Percentiles rank a stretch among this genome's conserved stretches.
These are phyloP conservation scores for Semnornis frantzii DNA, from an alignment of 2,113 vertebrate species.

Conservation along the genomic window DNA sequence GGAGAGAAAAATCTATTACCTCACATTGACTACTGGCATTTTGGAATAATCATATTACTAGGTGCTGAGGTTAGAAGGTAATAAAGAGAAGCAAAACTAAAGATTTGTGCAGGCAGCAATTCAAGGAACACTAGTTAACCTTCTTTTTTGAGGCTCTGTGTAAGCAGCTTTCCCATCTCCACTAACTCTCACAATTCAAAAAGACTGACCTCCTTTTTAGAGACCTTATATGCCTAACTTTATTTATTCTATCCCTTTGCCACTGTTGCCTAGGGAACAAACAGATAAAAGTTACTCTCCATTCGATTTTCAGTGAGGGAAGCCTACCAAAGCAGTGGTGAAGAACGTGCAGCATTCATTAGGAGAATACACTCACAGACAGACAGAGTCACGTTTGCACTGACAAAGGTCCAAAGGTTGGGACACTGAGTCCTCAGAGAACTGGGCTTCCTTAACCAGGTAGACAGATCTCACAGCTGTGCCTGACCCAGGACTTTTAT, in stretches of 20 bases:
- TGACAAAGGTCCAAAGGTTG: background rate
- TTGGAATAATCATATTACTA: background rate
- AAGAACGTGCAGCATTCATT: background rate
- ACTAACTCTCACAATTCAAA: background rate
- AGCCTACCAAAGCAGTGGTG: background rate
- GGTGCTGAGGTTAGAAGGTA: background rate
- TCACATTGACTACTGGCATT: background rate
- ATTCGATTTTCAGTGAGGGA: background rate
- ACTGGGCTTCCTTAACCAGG: background rate
- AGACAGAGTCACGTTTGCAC: rapidly evolving
- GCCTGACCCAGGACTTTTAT: background rate
- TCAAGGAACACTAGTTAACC: background rate
- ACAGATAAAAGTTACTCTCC: background rate
- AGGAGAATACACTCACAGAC: background rate
- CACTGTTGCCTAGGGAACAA: background rate
- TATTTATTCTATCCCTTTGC: background rate
- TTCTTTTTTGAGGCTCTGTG: background rate
- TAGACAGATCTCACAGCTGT: background rate
- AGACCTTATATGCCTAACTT: background rate
- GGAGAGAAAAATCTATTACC: background rate
- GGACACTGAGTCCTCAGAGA: background rate
- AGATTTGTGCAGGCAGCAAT: background rate
- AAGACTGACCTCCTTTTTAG: background rate
- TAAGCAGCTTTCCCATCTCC: background rate
- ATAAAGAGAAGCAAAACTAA: background rate